Evolutionary conservation across 92 coral and sea anemone species (phyloP).

Genomic region (Porites lobata): DNA sequence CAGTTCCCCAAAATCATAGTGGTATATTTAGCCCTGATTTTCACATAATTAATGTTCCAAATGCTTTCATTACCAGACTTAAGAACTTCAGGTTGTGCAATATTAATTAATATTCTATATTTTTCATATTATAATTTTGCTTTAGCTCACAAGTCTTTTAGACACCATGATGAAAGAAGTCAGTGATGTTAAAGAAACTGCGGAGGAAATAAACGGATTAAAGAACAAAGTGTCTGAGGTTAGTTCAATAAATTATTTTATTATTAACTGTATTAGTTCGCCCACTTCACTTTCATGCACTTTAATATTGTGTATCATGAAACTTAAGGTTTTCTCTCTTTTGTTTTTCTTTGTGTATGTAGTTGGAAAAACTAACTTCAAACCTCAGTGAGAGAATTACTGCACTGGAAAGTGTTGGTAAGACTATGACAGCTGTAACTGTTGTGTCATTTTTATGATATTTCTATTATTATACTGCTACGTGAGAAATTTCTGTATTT

Average conservation of each 20-base stretch:
- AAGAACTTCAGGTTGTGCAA: no score
- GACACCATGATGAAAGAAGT: constrained; percentile 93
- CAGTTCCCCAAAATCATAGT: no score
- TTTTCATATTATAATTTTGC: neutral
- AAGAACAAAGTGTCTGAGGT: constrained; percentile 85
- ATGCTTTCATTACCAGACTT: no score
- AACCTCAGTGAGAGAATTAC: constrained; percentile 78
- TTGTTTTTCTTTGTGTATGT: neutral
- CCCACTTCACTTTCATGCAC: neutral
- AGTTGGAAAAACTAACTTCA: constrained; percentile 83
- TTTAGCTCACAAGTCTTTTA: constrained; percentile 84
- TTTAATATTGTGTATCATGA: neutral
- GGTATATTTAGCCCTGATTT: no score
- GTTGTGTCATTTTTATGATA: no score
- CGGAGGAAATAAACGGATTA: constrained; percentile 75
- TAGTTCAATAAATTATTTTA: neutral
- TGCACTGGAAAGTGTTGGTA: constrained; percentile 92
- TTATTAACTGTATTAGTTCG: no score
- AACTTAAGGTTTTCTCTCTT: neutral
- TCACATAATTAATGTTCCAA: no score
- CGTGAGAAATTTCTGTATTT: no score
- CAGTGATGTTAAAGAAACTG: constrained; percentile 83
- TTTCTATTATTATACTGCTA: no score
- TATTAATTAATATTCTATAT: no score
- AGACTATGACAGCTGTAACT: constrained; percentile 12